Percentiles rank a stretch among this genome's conserved stretches.
These are phyloP conservation scores for Palloptera scutellata DNA, from an alignment of 2,888 invertebrate species.

Conservation along the genomic window DNA sequence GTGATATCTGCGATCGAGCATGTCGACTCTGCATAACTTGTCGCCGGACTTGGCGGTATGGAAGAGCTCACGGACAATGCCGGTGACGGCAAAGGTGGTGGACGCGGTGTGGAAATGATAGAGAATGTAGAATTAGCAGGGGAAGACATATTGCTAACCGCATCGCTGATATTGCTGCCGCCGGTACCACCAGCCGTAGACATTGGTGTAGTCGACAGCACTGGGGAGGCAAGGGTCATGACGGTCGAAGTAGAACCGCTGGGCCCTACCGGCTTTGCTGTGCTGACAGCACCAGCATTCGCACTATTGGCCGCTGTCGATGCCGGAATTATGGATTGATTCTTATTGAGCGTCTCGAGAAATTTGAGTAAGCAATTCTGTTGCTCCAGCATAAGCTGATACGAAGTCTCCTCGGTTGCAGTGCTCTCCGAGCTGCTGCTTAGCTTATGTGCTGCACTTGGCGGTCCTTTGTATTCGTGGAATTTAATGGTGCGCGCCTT, in stretches of 20 bases:
- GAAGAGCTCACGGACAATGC: conserved; percentile 66
- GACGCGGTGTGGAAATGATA: conserved; percentile 52
- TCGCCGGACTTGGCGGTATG: conserved; percentile 62
- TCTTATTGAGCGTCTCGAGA: conserved; percentile 82
- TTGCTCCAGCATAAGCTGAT: conserved; percentile 90
- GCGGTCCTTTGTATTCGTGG: conserved; percentile 95
- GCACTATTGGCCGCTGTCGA: conserved; percentile 24
- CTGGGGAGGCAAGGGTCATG: conserved; percentile 32
- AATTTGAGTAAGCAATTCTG: conserved; percentile 89
- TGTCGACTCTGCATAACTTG: conserved; percentile 58
- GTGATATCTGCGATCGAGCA: conserved; percentile 63
- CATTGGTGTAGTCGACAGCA: conserved; percentile 49
- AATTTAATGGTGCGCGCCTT: conserved; percentile 93
- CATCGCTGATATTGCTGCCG: conserved; percentile 24
- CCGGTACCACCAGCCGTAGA: conserved; percentile 39
- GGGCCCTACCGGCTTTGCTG: conserved; percentile 13
- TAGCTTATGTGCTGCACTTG: conserved; percentile 78
- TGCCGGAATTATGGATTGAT: conserved; percentile 78
- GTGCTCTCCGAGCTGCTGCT: conserved; percentile 60
- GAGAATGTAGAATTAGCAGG: conserved; percentile 48
- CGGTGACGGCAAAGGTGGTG: conserved; percentile 67
- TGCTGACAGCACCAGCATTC: conserved; percentile 55
- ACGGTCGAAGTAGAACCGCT: conserved; percentile 16
- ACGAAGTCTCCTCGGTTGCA: conserved; percentile 78
- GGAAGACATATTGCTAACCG: conserved; percentile 35